phyloP scores from a whole-genome alignment of 2,113 vertebrate genomes.

The Arvicanthis niloticus region DNA sequence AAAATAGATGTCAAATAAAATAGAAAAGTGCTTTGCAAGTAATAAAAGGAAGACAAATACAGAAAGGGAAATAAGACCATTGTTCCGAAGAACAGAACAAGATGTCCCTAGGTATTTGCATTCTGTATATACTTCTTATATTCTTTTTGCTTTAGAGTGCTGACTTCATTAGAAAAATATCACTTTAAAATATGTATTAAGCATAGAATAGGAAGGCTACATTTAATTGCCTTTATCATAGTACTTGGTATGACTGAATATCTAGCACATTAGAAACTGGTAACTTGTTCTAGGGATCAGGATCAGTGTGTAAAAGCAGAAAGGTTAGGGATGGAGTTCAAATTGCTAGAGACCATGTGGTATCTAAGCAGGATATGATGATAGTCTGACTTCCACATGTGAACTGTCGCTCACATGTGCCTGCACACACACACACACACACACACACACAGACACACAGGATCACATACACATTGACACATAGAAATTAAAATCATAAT shows the following conservation, averaged over 20 bases:
- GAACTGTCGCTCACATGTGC: background rate
- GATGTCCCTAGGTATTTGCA: background rate
- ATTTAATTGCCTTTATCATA: background rate
- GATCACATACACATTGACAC: background rate
- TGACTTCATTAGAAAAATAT: background rate
- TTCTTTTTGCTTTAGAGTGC: background rate
- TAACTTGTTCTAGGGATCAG: too few relatives aligned
- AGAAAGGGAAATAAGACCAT: background rate
- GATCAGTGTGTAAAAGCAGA: too few relatives aligned
- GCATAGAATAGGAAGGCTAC: background rate
- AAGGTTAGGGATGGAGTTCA: background rate
- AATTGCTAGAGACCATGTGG: background rate
- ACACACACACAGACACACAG: background rate
- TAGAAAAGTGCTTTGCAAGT: background rate
- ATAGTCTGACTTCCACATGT: background rate
- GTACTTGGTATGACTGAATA: background rate
- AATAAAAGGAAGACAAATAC: background rate
- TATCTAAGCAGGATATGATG: background rate
- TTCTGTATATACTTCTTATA: background rate
- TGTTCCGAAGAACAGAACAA: background rate
- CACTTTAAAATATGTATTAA: background rate
- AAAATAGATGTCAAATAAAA: background rate
- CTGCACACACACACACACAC: background rate
- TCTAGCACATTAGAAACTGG: background rate
- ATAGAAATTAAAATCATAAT: background rate